Evolutionary conservation across 2,888 invertebrate genomes (phyloP).

Genomic region (Dynastes grantii): DNA sequence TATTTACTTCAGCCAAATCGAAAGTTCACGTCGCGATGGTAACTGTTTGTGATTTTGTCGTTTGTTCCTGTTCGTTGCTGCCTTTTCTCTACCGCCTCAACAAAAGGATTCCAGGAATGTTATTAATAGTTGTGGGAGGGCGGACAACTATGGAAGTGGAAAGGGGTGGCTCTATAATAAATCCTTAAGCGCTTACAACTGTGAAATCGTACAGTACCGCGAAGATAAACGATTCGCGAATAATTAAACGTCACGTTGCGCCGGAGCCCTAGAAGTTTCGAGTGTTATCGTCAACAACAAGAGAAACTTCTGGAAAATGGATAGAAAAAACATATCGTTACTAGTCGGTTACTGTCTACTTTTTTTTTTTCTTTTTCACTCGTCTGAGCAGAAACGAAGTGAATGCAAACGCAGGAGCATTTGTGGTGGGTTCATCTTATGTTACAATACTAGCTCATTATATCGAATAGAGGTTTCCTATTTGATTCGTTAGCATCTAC

Average conservation of each 20-base stretch:
- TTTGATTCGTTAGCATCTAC: too few relatives aligned
- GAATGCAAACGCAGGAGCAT: too few relatives aligned
- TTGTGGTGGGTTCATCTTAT: too few relatives aligned
- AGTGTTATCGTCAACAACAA: too few relatives aligned
- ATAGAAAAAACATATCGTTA: too few relatives aligned
- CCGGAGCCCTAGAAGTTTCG: not conserved
- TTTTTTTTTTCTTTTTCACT: too few relatives aligned
- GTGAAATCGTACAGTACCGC: conserved; percentile 6
- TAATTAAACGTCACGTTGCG: conserved; percentile 13
- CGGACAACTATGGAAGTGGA: conserved; percentile 2
- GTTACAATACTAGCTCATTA: too few relatives aligned
- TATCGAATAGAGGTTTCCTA: too few relatives aligned
- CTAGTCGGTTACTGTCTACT: too few relatives aligned
- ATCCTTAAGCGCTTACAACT: conserved; percentile 12
- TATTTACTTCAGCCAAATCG: not conserved
- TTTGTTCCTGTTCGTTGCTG: not conserved
- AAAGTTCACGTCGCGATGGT: conserved; percentile 5
- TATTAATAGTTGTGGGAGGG: conserved; percentile 16
- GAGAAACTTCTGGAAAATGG: too few relatives aligned
- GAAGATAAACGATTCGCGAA: conserved; percentile 28
- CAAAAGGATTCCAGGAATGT: not conserved
- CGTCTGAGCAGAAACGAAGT: too few relatives aligned
- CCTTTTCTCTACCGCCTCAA: not conserved
- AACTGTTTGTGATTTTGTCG: conserved; percentile 22
- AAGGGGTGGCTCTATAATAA: conserved; percentile 3